Conservation (phyloP, 2,888 invertebrate genomes). For the Andrena praecox region DNA sequence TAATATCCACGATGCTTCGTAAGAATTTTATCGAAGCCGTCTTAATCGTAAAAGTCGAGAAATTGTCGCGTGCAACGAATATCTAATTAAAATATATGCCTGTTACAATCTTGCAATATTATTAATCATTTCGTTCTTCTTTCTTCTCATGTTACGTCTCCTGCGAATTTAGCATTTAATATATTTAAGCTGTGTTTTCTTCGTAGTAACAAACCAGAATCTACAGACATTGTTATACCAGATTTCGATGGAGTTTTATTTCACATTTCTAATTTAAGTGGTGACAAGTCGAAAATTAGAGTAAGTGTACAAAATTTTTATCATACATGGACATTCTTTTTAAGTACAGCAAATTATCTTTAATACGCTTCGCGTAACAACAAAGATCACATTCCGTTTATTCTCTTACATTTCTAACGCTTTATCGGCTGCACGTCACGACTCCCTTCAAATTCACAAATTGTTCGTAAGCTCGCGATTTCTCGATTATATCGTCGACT, state of each 20-base stretch:
- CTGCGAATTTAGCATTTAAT: background rate
- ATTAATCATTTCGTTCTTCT: background rate
- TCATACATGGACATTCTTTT: background rate
- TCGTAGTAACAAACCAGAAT: slow-evolving; percentile 96
- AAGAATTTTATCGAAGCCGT: background rate
- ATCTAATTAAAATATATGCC: background rate
- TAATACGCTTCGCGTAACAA: background rate
- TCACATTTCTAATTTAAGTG: slow-evolving; percentile 98
- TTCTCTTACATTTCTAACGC: background rate
- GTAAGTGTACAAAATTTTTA: slow-evolving; percentile 87
- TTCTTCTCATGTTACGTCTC: background rate
- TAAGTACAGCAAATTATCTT: background rate
- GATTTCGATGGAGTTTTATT: slow-evolving; percentile 99
- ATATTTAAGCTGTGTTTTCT: slow-evolving; percentile 37
- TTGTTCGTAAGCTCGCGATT: too few species aligned
- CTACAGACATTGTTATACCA: slow-evolving; percentile 96
- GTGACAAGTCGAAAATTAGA: slow-evolving; percentile 98
- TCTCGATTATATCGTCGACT: too few species aligned
- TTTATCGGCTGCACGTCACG: background rate
- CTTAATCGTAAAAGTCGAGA: background rate
- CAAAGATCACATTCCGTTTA: background rate
- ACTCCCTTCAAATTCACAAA: too few species aligned
- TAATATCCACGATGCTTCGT: background rate
- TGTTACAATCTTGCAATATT: background rate
- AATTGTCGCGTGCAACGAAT: background rate